Percentiles rank a stretch among this genome's conserved stretches.
Evolutionary conservation across 2,113 vertebrate species (phyloP).

Genomic region (Bos indicus): DNA sequence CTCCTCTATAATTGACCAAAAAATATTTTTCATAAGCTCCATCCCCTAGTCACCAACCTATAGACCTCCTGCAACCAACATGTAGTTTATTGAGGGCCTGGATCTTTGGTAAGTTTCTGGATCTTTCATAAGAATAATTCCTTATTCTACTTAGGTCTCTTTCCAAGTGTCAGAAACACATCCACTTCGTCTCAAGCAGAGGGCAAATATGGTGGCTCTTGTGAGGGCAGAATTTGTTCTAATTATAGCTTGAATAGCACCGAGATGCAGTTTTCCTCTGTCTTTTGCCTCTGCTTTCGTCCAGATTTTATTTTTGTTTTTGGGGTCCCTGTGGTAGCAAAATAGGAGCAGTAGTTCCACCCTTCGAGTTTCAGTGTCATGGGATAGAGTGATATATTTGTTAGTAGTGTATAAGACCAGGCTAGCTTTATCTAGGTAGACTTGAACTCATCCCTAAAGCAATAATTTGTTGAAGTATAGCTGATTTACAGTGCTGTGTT

Average conservation of each 20-base stretch:
- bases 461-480: not conserved
- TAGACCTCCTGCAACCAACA: accelerated
- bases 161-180: not conserved
- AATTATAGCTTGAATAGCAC: not conserved
- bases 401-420: not conserved
- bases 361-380: not conserved
- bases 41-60: not conserved
- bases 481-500: not conserved
- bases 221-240: not conserved
- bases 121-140: not conserved
- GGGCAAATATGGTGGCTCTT: not conserved
- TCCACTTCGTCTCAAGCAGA: not conserved
- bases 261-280: not conserved
- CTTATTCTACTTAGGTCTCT: not conserved
- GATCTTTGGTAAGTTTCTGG: not conserved
- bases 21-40: not conserved
- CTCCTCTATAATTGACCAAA: not conserved
- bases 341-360: not conserved
- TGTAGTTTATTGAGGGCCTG: not conserved
- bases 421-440: not conserved
- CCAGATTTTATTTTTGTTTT: not conserved
- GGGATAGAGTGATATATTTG: not conserved
- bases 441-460: not conserved
- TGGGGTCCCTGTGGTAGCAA: not conserved
- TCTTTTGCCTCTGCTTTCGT: not conserved